A percentile compares a stretch with the other conserved stretches of the same genome.
Evolutionary conservation across 2,888 invertebrate species (phyloP).

Genomic region (Meganola albula): DNA sequence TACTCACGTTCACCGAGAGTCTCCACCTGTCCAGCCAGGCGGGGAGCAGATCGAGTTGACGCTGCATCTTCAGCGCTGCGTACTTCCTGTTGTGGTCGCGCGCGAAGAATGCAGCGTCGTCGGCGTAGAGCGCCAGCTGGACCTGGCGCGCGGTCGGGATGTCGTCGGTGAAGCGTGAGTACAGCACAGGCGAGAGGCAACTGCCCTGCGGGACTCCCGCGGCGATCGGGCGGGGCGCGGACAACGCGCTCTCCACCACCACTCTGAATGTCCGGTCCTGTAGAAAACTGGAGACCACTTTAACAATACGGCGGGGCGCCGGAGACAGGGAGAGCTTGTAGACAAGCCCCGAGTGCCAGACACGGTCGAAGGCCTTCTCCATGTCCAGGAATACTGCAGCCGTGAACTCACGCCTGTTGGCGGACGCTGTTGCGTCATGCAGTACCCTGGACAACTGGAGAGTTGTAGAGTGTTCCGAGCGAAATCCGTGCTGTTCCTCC

Average conservation of each 20-base stretch:
- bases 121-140: conserved; percentile 19
- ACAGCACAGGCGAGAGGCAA: conserved; percentile 4
- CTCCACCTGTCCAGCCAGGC: not conserved
- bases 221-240: conserved; percentile 7
- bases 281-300: conserved; percentile 4
- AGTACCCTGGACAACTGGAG: conserved; percentile 29
- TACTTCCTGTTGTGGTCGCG: not conserved
- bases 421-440: conserved; percentile 12
- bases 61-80: conserved; percentile 2
- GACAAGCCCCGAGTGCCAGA: conserved; percentile 33
- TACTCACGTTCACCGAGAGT: conserved; percentile 15
- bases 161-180: conserved; percentile 21
- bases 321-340: conserved; percentile 19
- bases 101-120: conserved; percentile 7
- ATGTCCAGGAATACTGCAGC: conserved; percentile 29
- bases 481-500: conserved; percentile 15
- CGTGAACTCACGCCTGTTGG: conserved; percentile 13
- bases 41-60: not conserved
- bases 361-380: conserved; percentile 33
- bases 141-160: conserved; percentile 10
- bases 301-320: conserved; percentile 9
- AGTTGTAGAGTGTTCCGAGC: conserved; percentile 23
- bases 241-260: conserved; percentile 9
- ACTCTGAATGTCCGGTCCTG: conserved; percentile 18
- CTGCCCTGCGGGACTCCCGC: conserved; percentile 17